A percentile compares a stretch with the other conserved stretches of the same genome.
phyloP scores from a whole-genome alignment of 2,113 vertebrate species.

The Amphilophus citrinellus region DNA sequence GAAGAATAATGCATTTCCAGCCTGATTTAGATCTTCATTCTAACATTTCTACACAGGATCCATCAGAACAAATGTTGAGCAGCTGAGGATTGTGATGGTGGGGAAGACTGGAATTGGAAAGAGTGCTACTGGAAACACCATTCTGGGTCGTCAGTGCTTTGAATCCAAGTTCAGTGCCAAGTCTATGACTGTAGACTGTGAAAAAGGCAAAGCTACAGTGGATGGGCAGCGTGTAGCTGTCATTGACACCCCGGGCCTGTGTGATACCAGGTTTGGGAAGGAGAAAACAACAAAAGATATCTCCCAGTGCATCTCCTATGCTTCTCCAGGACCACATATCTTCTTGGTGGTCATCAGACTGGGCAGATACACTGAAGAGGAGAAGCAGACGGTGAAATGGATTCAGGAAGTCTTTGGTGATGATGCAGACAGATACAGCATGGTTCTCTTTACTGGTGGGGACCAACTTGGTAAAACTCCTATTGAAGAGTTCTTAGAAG shows the following conservation, averaged over 20 bases:
- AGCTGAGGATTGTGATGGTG: too few relatives aligned
- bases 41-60: not conserved
- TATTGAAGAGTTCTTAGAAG: too few relatives aligned
- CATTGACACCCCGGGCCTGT: rapidly evolving
- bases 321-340: not conserved
- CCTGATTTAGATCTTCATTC: not conserved
- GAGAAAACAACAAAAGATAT: rapidly evolving
- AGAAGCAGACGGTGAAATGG: rapidly evolving
- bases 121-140: not conserved
- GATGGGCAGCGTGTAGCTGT: rapidly evolving
- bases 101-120: too few relatives aligned
- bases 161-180: rapidly evolving
- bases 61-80: not conserved
- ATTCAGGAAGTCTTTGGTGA: not conserved
- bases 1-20: not conserved
- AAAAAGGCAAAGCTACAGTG: rapidly evolving
- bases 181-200: rapidly evolving
- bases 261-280: not conserved
- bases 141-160: not conserved
- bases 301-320: rapidly evolving
- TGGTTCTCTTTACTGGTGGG: too few relatives aligned
- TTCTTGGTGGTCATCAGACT: rapidly evolving
- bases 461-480: too few relatives aligned
- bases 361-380: not conserved
- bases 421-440: too few relatives aligned